phyloP scores from a whole-genome alignment of 2,797 vertebrate species.

The Pampus argenteus region DNA sequence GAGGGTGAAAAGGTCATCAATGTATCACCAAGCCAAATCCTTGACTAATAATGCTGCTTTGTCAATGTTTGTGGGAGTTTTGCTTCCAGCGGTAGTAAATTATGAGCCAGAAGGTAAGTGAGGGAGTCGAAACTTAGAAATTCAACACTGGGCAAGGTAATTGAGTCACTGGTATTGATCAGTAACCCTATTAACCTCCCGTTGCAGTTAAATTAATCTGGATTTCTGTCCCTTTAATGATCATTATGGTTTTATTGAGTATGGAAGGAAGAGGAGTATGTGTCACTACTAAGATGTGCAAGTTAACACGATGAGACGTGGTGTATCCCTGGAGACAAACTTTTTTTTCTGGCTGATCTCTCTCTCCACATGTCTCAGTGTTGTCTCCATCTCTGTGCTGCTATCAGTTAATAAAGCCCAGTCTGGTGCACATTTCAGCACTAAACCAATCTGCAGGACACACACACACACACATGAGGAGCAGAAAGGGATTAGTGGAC shows the following conservation, averaged over 20 bases:
- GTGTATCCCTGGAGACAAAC: slow-evolving; percentile 30
- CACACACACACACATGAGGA: slow-evolving; percentile 58
- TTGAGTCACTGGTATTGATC: slow-evolving; percentile 41
- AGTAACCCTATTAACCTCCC: slow-evolving; percentile 30
- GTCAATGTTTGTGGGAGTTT: slow-evolving; percentile 13
- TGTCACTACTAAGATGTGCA: slow-evolving; percentile 9
- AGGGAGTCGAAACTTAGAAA: neutral
- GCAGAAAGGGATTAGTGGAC: slow-evolving; percentile 58
- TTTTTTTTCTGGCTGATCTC: slow-evolving; percentile 27
- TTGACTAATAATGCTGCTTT: slow-evolving; percentile 19
- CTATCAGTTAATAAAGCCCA: slow-evolving; percentile 82
- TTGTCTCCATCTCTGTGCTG: slow-evolving; percentile 73
- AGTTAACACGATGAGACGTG: slow-evolving; percentile 10
- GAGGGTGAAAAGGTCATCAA: slow-evolving; percentile 25
- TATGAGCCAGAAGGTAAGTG: neutral
- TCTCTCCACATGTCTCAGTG: slow-evolving; percentile 54
- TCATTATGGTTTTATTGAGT: slow-evolving; percentile 9
- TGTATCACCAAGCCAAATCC: slow-evolving; percentile 23
- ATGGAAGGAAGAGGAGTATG: slow-evolving; percentile 8
- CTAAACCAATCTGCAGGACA: slow-evolving; percentile 70
- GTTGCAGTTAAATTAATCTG: slow-evolving; percentile 32
- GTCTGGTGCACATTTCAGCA: slow-evolving; percentile 54
- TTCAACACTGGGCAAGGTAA: slow-evolving; percentile 6
- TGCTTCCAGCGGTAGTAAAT: slow-evolving; percentile 14
- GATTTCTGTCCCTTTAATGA: slow-evolving; percentile 32